These are phyloP conservation scores for Trichopoda pennipes DNA, from an alignment of 2,888 invertebrate genomes.

Conservation along the genomic window DNA sequence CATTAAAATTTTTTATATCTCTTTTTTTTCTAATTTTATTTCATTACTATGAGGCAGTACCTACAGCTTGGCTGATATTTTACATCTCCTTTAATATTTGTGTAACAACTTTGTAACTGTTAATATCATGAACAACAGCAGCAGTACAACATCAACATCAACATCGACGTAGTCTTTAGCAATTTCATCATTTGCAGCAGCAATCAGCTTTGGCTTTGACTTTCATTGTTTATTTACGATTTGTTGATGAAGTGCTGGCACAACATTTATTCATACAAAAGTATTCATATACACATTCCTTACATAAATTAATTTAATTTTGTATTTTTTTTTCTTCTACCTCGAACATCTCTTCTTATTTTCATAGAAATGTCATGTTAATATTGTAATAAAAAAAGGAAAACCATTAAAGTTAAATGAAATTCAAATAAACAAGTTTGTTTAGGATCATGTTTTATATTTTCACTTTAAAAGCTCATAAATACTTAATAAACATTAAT, in stretches of 20 bases:
- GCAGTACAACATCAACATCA: neutral
- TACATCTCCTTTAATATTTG: slow-evolving; percentile 27
- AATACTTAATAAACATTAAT: slow-evolving; percentile 52
- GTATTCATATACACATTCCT: slow-evolving; percentile 28
- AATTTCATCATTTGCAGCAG: slow-evolving; percentile 46
- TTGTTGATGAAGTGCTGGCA: slow-evolving; percentile 61
- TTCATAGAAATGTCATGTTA: slow-evolving; percentile 57
- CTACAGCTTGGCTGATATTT: slow-evolving; percentile 17
- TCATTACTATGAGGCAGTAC: slow-evolving; percentile 5
- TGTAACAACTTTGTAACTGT: slow-evolving; percentile 13
- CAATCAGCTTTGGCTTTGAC: slow-evolving; percentile 46
- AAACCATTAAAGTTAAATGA: slow-evolving; percentile 64
- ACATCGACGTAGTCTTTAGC: slow-evolving; percentile 21
- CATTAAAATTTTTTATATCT: slow-evolving; percentile 51
- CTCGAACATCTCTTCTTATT: slow-evolving; percentile 37
- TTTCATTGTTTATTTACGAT: slow-evolving; percentile 65
- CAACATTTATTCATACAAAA: slow-evolving; percentile 30
- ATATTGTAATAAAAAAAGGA: slow-evolving; percentile 63
- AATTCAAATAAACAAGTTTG: slow-evolving; percentile 63
- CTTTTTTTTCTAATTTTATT: slow-evolving; percentile 32
- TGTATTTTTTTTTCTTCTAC: slow-evolving; percentile 19
- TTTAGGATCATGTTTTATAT: slow-evolving; percentile 45
- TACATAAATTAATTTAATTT: slow-evolving; percentile 60
- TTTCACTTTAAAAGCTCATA: slow-evolving; percentile 46
- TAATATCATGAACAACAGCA: slow-evolving; percentile 7